Evolutionary conservation across 2,113 vertebrate genomes (phyloP), one percentile per base, ranked within the genome.

Genomic region (Onychorhynchus coronatus): DNA sequence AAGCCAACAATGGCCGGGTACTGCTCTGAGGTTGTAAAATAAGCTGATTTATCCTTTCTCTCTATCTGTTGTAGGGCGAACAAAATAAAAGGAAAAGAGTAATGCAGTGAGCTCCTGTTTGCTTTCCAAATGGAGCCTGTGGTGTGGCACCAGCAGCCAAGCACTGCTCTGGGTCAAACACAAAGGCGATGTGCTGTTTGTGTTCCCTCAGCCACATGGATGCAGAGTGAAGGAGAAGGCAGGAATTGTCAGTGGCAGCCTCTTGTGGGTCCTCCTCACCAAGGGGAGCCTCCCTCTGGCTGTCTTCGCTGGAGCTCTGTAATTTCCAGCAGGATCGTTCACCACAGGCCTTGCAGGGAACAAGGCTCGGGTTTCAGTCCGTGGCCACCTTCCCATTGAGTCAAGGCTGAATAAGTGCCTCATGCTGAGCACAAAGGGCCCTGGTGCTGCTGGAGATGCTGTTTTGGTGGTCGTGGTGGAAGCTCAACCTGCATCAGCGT

Each of bases 21-120:
- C 93, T 91, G 63, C 88, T 89, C 74, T 2, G 5, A 93, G 85
- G 71, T 84, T 95, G 71, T 70, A 82, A 91, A 93, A 93, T 91
- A 83, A 94, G 74, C 91, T 85, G 85, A 88, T 95, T 97, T 91
- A 93, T 85, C 78, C 71, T 79, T 91, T 80, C 61, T 71, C 59
- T 84, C 47, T 88, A 6, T 82, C 80, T 95, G 49, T 78, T 89
- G 59, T 35, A 39, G 52, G 58, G 44, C 77, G 27, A 82, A 50
- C 21, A 79, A 30, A 12, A 20, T 41, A 53, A 28, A n/a, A 15
- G 23, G 3, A 12, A 44, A 61, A 83, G 33, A 35, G 56, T 65
- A 58, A 84, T 35, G 78, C 50, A 52, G 71, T 37, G 85, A 85
- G 59, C 88, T 91, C 61, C 84, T 88, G 67, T 79, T 91, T 79